Conservation (phyloP, 2,797 vertebrate genomes). For the Megalops cyprinoides region DNA sequence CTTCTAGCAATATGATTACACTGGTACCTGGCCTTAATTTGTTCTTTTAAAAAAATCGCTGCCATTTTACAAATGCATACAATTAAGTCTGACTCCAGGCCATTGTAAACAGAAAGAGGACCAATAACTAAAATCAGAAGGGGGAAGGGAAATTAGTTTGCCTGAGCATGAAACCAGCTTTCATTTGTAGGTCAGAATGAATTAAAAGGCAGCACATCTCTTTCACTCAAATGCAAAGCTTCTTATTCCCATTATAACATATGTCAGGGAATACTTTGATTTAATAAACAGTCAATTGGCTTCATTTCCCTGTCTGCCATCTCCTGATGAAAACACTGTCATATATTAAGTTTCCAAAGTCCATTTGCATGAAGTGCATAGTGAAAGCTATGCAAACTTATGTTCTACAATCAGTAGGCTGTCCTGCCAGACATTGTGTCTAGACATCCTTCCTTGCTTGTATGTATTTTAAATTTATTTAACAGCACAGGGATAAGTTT, state of each 20-base stretch:
- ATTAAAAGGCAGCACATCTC: constrained; percentile 33
- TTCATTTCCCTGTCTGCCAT: constrained; percentile 56
- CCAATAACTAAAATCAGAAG: neutral
- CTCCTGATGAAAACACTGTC: constrained; percentile 63
- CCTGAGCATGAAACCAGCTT: constrained; percentile 33
- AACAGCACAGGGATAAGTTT: neutral
- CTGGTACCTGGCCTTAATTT: constrained; percentile 1
- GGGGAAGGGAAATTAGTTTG: constrained; percentile 38
- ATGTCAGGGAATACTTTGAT: constrained; percentile 56
- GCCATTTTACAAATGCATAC: neutral
- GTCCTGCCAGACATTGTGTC: neutral
- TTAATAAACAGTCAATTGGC: constrained; percentile 67
- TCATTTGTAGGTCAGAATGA: constrained; percentile 42
- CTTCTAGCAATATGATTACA: neutral
- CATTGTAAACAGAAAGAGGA: constrained; percentile 9
- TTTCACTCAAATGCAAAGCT: constrained; percentile 45
- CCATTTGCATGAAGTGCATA: constrained; percentile 46
- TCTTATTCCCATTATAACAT: constrained; percentile 48
- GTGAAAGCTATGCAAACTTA: neutral
- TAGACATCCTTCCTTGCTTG: constrained; percentile 8
- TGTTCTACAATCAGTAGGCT: constrained; percentile 3
- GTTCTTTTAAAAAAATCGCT: neutral
- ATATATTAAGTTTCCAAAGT: constrained; percentile 58
- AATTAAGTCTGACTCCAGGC: constrained; percentile 4
- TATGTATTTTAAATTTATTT: neutral